Evolutionary conservation across 2,888 invertebrate species (phyloP).

Genomic region (Erpobdella octoculata): DNA sequence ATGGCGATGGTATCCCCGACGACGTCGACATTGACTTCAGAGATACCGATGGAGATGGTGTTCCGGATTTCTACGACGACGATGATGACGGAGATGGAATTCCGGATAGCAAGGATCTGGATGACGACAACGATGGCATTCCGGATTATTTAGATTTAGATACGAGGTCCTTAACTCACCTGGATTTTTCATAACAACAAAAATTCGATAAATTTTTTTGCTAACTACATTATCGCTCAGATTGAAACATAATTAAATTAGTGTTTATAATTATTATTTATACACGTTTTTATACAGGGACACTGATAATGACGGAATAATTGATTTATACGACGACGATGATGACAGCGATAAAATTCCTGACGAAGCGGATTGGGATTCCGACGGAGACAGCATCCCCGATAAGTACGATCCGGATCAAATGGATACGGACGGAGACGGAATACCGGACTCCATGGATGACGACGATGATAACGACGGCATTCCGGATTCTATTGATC

Average conservation of each 20-base stretch:
- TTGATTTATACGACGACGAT: slow-evolving; percentile 26
- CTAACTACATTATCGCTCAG: no score
- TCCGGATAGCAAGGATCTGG: slow-evolving; percentile 23
- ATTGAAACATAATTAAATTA: no score
- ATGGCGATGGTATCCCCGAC: slow-evolving; percentile 30
- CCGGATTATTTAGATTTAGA: slow-evolving; percentile 27
- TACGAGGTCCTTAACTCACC: slow-evolving; percentile 23
- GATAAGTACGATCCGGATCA: slow-evolving; percentile 28
- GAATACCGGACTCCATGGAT: slow-evolving; percentile 28
- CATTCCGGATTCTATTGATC: slow-evolving; percentile 27
- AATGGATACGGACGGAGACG: slow-evolving; percentile 31
- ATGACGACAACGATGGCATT: slow-evolving; percentile 30
- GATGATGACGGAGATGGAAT: slow-evolving; percentile 29
- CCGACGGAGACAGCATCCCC: slow-evolving; percentile 30
- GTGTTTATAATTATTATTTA: no score
- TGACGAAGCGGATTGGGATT: slow-evolving; percentile 20
- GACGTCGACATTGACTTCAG: slow-evolving; percentile 25
- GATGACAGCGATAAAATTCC: slow-evolving; percentile 27
- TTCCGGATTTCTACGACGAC: slow-evolving; percentile 29
- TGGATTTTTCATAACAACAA: no score
- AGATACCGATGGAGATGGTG: slow-evolving; percentile 28
- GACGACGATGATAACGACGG: slow-evolving; percentile 31
- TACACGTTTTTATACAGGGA: no score
- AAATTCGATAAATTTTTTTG: no score
- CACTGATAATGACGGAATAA: slow-evolving; percentile 30